These are phyloP conservation scores for Zele albiditarsus DNA, from an alignment of 2,888 invertebrate species.

Conservation along the genomic window DNA sequence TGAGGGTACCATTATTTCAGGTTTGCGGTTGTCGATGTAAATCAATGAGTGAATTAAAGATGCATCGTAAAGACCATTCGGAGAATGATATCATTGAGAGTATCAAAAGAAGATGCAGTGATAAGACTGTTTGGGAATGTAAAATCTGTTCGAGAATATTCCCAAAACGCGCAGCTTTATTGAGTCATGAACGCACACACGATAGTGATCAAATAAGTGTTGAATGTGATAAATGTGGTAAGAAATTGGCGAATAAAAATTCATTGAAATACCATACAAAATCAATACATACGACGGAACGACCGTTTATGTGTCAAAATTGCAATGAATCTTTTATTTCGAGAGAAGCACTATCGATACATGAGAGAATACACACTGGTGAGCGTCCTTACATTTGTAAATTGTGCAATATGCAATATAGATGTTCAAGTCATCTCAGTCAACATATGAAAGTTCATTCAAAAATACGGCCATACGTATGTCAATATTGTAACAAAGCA, in stretches of 20 bases:
- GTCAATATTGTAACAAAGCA: slow-evolving; percentile 60
- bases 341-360: slow-evolving; percentile 69
- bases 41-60: slow-evolving; percentile 64
- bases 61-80: slow-evolving; percentile 63
- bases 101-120: slow-evolving; percentile 53
- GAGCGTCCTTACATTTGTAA: slow-evolving; percentile 65
- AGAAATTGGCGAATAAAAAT: slow-evolving; percentile 61
- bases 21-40: slow-evolving; percentile 61
- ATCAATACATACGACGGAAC: slow-evolving; percentile 70
- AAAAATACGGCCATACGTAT: slow-evolving; percentile 59
- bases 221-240: slow-evolving; percentile 63
- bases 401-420: slow-evolving; percentile 64
- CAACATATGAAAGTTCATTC: slow-evolving; percentile 66
- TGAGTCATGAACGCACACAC: slow-evolving; percentile 62
- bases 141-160: slow-evolving; percentile 60
- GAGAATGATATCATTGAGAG: slow-evolving; percentile 60
- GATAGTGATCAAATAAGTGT: slow-evolving; percentile 52
- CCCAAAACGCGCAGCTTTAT: slow-evolving; percentile 57
- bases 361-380: slow-evolving; percentile 71
- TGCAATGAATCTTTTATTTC: slow-evolving; percentile 71
- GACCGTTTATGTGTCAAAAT: slow-evolving; percentile 71
- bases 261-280: slow-evolving; percentile 70
- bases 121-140: slow-evolving; percentile 59
- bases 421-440: slow-evolving; percentile 65
- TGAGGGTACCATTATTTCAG: slow-evolving; percentile 45